Evolutionary conservation across 2,113 vertebrate genomes (phyloP).

Genomic region (Antechinus flavipes): DNA sequence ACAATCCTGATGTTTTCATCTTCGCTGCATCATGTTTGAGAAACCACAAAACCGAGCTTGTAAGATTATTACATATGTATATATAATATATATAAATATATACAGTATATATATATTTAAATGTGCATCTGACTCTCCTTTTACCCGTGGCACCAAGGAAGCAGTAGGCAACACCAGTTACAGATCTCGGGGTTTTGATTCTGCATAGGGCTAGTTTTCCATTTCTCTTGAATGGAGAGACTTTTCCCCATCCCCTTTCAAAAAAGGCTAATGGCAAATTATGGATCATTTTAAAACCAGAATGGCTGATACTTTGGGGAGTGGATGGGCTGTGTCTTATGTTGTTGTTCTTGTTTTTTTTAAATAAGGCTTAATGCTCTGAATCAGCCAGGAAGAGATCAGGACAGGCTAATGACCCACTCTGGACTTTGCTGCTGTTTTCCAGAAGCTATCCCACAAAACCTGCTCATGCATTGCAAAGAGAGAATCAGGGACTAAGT

Average conservation of each 20-base stretch:
- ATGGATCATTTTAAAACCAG: slow-evolving; percentile 43
- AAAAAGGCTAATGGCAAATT: slow-evolving; percentile 58
- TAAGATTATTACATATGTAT: slow-evolving; percentile 85
- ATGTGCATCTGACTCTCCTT: slow-evolving; percentile 81
- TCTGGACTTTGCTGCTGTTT: background rate
- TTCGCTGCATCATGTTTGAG: slow-evolving; percentile 79
- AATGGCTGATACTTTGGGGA: background rate
- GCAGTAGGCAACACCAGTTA: slow-evolving; percentile 69
- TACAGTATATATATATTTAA: slow-evolving; percentile 86
- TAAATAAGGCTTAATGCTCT: slow-evolving; percentile 27
- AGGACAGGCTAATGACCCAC: slow-evolving; percentile 31
- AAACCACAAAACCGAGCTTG: slow-evolving; percentile 85
- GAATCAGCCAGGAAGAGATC: slow-evolving; percentile 46
- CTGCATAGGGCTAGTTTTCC: slow-evolving; percentile 67
- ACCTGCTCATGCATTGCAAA: slow-evolving; percentile 35
- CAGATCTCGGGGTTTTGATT: slow-evolving; percentile 75
- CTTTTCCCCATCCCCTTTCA: slow-evolving; percentile 57
- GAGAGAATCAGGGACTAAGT: slow-evolving; percentile 19
- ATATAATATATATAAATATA: slow-evolving; percentile 84
- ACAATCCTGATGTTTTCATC: slow-evolving; percentile 73
- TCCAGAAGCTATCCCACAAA: slow-evolving; percentile 6
- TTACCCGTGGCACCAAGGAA: slow-evolving; percentile 81
- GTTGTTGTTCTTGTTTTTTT: background rate
- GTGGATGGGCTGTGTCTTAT: background rate
- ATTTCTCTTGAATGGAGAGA: slow-evolving; percentile 50